phyloP scores from a whole-genome alignment of 2,888 invertebrate species.

The Nephrotoma guestfalica region DNA sequence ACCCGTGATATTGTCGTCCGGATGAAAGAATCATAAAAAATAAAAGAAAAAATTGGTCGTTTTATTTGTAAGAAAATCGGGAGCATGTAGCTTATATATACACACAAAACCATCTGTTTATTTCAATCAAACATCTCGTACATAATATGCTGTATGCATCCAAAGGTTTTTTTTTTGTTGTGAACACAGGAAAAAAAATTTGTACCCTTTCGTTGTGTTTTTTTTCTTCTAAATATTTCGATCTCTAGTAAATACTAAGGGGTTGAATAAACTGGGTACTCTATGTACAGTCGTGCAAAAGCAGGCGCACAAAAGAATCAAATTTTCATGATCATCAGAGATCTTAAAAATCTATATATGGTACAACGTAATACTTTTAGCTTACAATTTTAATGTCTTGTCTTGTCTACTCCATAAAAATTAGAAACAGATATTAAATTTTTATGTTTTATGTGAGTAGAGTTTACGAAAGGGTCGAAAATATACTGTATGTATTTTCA shows the following conservation, averaged over 20 bases:
- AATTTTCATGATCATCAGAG: not conserved
- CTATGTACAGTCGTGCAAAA: not conserved
- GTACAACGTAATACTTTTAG: not conserved
- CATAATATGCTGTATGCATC: not conserved
- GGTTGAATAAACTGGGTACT: not conserved
- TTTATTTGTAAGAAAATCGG: not conserved
- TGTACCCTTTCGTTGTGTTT: not conserved
- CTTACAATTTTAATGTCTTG: not conserved
- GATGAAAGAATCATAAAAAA: not conserved
- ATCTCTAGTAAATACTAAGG: not conserved
- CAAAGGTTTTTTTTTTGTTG: not conserved
- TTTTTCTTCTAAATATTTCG: not conserved
- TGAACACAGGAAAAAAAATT: not conserved
- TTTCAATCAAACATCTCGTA: not conserved
- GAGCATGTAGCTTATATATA: not conserved
- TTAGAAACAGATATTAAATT: not conserved
- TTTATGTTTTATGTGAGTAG: not conserved
- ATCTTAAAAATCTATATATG: not conserved
- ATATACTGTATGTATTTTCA: not conserved
- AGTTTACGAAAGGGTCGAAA: not conserved
- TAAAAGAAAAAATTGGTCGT: not conserved
- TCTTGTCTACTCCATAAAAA: not conserved
- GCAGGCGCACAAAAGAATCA: not conserved
- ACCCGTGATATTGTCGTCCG: not conserved
- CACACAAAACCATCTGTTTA: not conserved